Conservation (phyloP, 2,888 invertebrate genomes). For the Lasiommata megera region DNA sequence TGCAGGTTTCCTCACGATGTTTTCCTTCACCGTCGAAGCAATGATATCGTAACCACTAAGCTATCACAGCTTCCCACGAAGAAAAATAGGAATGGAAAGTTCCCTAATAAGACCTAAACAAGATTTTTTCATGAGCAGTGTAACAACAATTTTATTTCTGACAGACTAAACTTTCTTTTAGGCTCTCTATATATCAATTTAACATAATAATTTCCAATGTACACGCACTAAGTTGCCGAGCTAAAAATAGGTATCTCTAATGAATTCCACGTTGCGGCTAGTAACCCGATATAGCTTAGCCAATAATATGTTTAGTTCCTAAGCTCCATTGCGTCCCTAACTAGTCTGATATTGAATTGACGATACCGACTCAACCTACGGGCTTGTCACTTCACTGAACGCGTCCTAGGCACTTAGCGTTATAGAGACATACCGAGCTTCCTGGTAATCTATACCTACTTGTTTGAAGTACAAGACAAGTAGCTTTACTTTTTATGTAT, state of each 20-base stretch:
- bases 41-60: no score
- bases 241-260: slow-evolving; percentile 45
- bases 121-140: no score
- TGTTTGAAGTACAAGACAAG: not conserved
- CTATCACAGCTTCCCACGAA: no score
- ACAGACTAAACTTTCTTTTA: no score
- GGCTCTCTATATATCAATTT: no score
- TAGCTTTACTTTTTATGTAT: not conserved
- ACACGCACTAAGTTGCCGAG: slow-evolving; percentile 32
- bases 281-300: slow-evolving; percentile 20
- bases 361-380: slow-evolving; percentile 41
- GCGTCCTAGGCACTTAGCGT: slow-evolving; percentile 48
- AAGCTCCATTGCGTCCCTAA: slow-evolving; percentile 21
- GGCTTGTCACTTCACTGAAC: slow-evolving; percentile 52
- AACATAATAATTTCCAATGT: not conserved
- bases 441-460: slow-evolving; percentile 41
- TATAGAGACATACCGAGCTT: slow-evolving; percentile 51
- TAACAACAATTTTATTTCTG: no score
- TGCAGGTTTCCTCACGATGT: no score
- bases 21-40: no score
- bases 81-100: no score
- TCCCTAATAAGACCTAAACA: no score
- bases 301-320: slow-evolving; percentile 15
- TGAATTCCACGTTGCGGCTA: slow-evolving; percentile 11
- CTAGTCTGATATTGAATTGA: slow-evolving; percentile 24